Evolutionary conservation across 2,113 vertebrate genomes (phyloP), one percentile per base, ranked within the genome.

Genomic region (Proteles cristata): DNA sequence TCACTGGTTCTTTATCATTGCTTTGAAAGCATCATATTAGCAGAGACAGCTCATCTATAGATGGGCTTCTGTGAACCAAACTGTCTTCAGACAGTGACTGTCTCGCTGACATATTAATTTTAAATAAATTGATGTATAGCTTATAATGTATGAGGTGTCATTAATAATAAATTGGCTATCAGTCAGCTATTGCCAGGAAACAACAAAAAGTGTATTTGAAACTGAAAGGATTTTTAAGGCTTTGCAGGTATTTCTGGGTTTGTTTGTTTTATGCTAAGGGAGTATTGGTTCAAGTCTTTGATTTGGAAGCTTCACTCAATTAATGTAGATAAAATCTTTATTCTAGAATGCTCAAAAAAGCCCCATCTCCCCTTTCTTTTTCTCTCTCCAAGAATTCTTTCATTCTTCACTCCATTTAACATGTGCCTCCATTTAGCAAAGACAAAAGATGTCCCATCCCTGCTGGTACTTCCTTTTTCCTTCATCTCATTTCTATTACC

Each of bases 11-110:
- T 92, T 43, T 23, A 35, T 81, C 53, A 23, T 94, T 69, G 73
- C 82, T 92, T 96, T 85, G 21, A 86, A 93, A 94, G 63, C 90
- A 80, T 69, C 19, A 45, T 63, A 61, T 76, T 86, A 96, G 74
- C 92, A 94, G 74, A 83, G 91, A 50, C 1, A 74, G 43, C 33
- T 97, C 26, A 50, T 88, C 43, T 95, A 3, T 39, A 95, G 3
- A 73, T 85, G 4, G 69, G 61, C 53, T 35, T 63, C 23, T 90
- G 53, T 86, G 69, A 89, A 80, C 63, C 92, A 92, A 63, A 31
- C 45, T 35, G 35, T 77, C 92, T 76, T 7, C 0, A 5, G 68
- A 31, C 26, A 94, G 71, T 77, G 68, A 85, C 55, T 71, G 43
- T 76, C 71, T 69, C 45, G 9, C 66, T 69, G 33, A 31, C 4